Evolutionary conservation across 1,140 invertebrate species (phyloP), one percentile per base, ranked within the genome.

Genomic region (Drosophila varians): DNA sequence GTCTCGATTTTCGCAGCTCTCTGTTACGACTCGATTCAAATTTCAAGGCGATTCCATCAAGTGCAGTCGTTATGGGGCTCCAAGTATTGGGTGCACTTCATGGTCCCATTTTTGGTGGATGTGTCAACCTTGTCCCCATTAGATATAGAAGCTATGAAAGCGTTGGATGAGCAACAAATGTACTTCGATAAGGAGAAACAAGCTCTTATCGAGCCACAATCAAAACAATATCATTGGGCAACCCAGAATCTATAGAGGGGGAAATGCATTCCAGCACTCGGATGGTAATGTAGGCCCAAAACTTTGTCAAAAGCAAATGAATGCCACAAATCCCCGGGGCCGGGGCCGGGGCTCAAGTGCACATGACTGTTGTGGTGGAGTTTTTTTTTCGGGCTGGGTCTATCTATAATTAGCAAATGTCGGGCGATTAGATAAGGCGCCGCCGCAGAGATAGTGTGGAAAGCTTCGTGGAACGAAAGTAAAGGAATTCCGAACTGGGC

Each of bases 371-470:
- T 4, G 16, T 31, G 8, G 12, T 48, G 18, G 16, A 12, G 9
- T 38, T 56, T 12, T 42, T 46, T 12, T 68, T 69, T 69, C 12
- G 65, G 61, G 52, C 34, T 48, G n/a, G 21, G 52, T 40, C 40
- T 84, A 75, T 84, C 80, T 83, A 84, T 84, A 83, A 83, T 83
- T 83, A 83, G 79, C 78, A 74, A 83, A 70, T 77, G 78, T 66
- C 45, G 52, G 46, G 47, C 48, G 71, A 83, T 83, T 75, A 83
- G 79, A 83, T 83, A 84, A 78, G 45, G 21, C 9, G 2, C 34
- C 26, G 31, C 7, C 31, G 38, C 26, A 16, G 11, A 72, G 69
- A 72, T 72, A 62, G 42, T 26, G 56, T 45, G 66, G 31, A 71
- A 71, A 71, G 66, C 68, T 60, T 16, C 11, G 12, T 16, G 16